Conservation (phyloP, 2,113 vertebrate genomes). For the Mormoops blainvillei region DNA sequence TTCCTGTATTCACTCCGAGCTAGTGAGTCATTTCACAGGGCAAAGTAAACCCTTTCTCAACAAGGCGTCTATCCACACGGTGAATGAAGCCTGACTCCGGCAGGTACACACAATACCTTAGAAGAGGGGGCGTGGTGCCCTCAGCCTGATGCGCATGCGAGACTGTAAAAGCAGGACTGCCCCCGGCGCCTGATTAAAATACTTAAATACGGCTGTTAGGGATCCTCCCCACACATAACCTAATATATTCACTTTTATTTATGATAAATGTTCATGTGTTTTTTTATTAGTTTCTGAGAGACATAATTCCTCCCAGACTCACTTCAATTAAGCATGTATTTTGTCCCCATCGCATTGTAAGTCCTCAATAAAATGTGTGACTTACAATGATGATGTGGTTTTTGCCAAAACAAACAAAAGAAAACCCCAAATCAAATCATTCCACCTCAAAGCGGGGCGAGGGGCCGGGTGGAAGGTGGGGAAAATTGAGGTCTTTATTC, state of each 20-base stretch:
- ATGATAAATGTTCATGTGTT: background rate
- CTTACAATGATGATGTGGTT: background rate
- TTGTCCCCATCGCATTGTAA: background rate
- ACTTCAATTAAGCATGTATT: background rate
- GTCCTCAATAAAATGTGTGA: background rate
- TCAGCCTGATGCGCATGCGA: background rate
- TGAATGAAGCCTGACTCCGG: background rate
- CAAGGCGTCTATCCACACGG: rapidly evolving
- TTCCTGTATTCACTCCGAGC: background rate
- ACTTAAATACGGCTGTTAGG: background rate
- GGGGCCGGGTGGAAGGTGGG: no score
- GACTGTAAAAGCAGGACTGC: background rate
- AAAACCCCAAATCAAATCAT: background rate
- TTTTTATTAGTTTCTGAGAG: background rate
- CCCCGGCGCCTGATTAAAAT: conserved; percentile 45
- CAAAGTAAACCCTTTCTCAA: background rate
- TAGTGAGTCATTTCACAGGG: background rate
- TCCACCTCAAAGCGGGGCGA: background rate
- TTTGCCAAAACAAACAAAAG: background rate
- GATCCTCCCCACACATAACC: no score
- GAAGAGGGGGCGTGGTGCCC: conserved; percentile 8
- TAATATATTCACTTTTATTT: background rate
- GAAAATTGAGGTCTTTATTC: background rate
- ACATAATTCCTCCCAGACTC: background rate
- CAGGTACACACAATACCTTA: rapidly evolving